A percentile compares a stretch with the other conserved stretches of the same genome.
These are phyloP conservation scores for Schizopygopsis malacanthus DNA, from an alignment of 2,797 vertebrate genomes.

Conservation along the genomic window DNA sequence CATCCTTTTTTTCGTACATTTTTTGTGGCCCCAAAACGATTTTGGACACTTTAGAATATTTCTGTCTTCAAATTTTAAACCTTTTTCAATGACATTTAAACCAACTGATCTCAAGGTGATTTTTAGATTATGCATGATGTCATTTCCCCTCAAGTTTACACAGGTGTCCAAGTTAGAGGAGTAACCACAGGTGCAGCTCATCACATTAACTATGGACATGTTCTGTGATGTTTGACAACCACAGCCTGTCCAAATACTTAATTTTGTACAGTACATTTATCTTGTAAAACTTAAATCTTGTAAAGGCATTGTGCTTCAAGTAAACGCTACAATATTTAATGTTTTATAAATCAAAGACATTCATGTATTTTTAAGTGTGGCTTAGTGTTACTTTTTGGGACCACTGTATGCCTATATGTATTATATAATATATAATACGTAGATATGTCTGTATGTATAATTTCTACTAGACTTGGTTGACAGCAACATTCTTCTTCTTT, in stretches of 20 bases:
- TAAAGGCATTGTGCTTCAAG: neutral
- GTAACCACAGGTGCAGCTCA: conserved; percentile 1
- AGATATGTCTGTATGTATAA: neutral
- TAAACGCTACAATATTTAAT: neutral
- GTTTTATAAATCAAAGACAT: neutral
- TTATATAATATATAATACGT: neutral
- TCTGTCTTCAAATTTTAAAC: neutral
- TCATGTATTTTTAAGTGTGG: neutral
- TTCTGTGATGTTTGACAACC: neutral
- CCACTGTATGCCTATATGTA: neutral
- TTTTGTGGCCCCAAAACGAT: too few relatives aligned
- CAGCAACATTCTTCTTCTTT: conserved; percentile 3
- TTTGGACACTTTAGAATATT: neutral
- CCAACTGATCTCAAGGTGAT: neutral
- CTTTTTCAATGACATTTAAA: neutral
- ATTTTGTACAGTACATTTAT: neutral
- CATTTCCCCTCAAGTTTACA: conserved; percentile 11
- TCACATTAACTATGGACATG: neutral
- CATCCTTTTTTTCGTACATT: neutral
- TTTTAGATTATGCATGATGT: neutral
- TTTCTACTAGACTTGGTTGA: neutral
- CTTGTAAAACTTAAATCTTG: neutral
- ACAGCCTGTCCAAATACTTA: neutral
- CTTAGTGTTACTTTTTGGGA: neutral
- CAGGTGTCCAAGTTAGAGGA: neutral